These are phyloP conservation scores for Protaetia brevitarsis DNA, from an alignment of 1,140 invertebrate species.

Conservation along the genomic window DNA sequence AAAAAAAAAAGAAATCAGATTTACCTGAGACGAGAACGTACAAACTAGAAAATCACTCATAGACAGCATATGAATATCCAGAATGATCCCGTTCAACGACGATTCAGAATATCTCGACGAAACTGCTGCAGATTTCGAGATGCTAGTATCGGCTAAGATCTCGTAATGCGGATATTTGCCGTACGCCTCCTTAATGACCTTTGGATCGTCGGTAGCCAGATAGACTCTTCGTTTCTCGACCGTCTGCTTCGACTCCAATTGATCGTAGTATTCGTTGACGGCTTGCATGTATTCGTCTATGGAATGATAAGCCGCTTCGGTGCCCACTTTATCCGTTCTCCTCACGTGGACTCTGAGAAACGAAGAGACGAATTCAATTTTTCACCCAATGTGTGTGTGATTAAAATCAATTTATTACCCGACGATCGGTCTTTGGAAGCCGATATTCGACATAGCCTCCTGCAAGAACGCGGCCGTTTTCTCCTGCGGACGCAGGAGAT, in stretches of 20 bases:
- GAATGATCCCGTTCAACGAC: constrained; percentile 85
- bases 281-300: constrained; percentile 97
- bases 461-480: constrained; percentile 70
- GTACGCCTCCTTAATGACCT: constrained; percentile 66
- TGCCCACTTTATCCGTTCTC: constrained; percentile 97
- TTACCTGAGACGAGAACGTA: constrained; percentile 93
- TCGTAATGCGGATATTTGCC: constrained; percentile 78
- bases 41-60: constrained; percentile 89
- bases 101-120: constrained; percentile 84
- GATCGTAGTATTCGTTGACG: constrained; percentile 84
- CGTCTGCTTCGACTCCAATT: constrained; percentile 62
- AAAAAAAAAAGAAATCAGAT: too few species aligned
- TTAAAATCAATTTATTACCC: constrained; percentile 57
- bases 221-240: constrained; percentile 73
- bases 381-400: neutral
- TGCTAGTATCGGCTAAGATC: constrained; percentile 81
- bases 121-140: constrained; percentile 85
- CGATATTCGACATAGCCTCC: constrained; percentile 71
- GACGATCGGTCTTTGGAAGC: constrained; percentile 85
- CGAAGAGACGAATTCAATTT: neutral
- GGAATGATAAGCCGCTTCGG: constrained; percentile 92
- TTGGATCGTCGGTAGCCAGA: constrained; percentile 86
- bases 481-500: constrained; percentile 80
- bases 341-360: constrained; percentile 84
- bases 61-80: constrained; percentile 87